Evolutionary conservation across 1,140 invertebrate genomes (phyloP).

Genomic region (Tetragonula clypearis): DNA sequence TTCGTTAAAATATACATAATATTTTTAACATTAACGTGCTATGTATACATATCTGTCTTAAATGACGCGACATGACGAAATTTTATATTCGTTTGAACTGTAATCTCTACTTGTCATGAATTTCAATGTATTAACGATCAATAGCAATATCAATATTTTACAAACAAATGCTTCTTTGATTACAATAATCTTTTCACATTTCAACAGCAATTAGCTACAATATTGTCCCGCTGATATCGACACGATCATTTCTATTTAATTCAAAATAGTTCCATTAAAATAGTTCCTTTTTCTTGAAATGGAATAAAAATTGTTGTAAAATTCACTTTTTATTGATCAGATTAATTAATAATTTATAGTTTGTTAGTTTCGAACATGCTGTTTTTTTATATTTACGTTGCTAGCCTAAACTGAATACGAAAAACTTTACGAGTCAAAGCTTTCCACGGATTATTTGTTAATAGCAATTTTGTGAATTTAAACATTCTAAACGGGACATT

Average conservation of each 20-base stretch:
- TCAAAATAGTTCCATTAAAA: neutral
- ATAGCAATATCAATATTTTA: constrained; percentile 1
- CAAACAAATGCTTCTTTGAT: neutral
- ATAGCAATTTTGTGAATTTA: neutral
- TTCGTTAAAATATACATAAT: constrained; percentile 57
- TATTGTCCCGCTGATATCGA: neutral
- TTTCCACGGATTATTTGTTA: neutral
- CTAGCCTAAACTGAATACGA: neutral
- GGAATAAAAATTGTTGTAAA: neutral
- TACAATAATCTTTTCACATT: constrained; percentile 11
- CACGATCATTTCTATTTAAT: neutral
- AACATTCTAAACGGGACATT: neutral
- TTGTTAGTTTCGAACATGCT: neutral
- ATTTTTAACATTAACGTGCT: constrained; percentile 48
- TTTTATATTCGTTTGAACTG: neutral
- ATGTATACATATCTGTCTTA: constrained; percentile 16
- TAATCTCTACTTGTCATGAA: constrained; percentile 22
- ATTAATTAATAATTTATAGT: neutral
- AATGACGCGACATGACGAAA: constrained; percentile 29
- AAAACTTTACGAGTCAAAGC: neutral
- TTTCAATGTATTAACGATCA: neutral
- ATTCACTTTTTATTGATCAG: no score
- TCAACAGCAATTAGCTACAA: neutral
- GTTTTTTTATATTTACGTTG: neutral
- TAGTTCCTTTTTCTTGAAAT: neutral